phyloP scores from a whole-genome alignment of 2,888 invertebrate species.

The Amaurobius ferox region DNA sequence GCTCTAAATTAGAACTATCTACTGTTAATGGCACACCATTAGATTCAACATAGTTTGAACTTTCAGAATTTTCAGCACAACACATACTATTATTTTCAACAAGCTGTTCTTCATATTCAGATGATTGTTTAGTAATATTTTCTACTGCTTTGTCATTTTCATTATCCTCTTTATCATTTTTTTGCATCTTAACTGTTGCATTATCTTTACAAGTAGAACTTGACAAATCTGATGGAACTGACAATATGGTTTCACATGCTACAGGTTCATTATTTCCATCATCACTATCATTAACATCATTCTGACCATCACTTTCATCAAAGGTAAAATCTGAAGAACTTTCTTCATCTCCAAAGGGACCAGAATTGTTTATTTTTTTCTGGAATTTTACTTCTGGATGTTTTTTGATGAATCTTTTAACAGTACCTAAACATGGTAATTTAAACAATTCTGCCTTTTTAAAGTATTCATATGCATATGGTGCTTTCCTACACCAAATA shows the following conservation, averaged over 20 bases:
- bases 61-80: not conserved
- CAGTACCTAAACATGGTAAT: conserved; percentile 54
- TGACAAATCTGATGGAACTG: not conserved
- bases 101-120: not conserved
- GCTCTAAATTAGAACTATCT: conserved; percentile 42
- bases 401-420: conserved; percentile 58
- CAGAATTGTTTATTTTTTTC: conserved; percentile 2
- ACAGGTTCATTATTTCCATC: conserved; percentile 1
- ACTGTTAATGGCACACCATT: conserved; percentile 27
- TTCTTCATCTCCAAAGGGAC: conserved; percentile 16
- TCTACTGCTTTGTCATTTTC: not conserved
- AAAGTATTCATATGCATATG: conserved; percentile 68
- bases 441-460: conserved; percentile 66
- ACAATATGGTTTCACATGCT: conserved; percentile 11
- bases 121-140: not conserved
- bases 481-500: conserved; percentile 65
- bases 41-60: not conserved
- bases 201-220: not conserved
- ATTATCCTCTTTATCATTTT: not conserved
- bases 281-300: conserved; percentile 19
- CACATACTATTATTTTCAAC: not conserved
- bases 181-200: not conserved
- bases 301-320: conserved; percentile 44
- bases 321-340: conserved; percentile 69
- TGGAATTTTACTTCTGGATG: conserved; percentile 54